Percentiles rank a stretch among this genome's conserved stretches.
Evolutionary conservation across 2,797 vertebrate species (phyloP).

Genomic region (Platalea minor): DNA sequence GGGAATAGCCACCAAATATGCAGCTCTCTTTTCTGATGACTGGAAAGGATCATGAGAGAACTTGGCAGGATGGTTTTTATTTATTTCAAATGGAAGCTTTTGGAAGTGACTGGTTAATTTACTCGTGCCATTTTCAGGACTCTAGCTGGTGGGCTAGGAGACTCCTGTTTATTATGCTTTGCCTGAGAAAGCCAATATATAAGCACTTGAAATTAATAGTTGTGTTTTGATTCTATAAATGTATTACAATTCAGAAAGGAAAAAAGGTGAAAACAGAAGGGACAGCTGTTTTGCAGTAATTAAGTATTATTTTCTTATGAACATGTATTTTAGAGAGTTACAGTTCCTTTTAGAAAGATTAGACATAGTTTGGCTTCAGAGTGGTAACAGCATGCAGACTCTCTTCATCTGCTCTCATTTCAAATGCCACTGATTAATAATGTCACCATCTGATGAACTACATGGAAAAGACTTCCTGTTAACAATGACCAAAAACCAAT

Average conservation of each 20-base stretch:
- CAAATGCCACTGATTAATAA: neutral
- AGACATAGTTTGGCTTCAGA: neutral
- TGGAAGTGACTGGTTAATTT: neutral
- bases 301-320: neutral
- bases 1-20: neutral
- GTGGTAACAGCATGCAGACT: neutral
- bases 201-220: neutral
- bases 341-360: neutral
- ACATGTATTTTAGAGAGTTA: neutral
- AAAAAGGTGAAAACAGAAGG: neutral
- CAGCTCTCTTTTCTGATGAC: neutral
- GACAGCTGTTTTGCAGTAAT: neutral
- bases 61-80: neutral
- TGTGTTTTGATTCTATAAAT: neutral
- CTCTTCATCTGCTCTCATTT: neutral
- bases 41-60: neutral
- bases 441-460: neutral
- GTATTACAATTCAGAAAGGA: neutral
- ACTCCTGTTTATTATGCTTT: neutral
- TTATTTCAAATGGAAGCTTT: neutral
- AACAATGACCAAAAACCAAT: neutral
- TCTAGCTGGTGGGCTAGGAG: neutral
- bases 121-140: neutral
- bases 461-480: neutral
- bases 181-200: neutral